These are phyloP conservation scores for Catharus ustulatus DNA, from an alignment of 2,797 vertebrate genomes.

Conservation along the genomic window DNA sequence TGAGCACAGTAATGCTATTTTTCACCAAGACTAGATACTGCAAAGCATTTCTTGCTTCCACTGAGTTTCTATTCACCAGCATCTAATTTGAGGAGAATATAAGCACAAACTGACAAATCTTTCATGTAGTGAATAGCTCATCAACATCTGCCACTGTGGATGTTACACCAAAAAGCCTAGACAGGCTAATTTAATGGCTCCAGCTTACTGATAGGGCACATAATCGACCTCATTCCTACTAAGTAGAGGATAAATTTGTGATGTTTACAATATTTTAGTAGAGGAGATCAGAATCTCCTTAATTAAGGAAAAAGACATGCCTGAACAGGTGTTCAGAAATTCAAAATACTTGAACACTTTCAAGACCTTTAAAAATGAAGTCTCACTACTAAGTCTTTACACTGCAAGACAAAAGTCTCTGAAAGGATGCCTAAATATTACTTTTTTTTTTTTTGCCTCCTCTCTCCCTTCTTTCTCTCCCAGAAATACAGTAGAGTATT, in stretches of 20 bases:
- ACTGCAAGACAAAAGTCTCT: background rate
- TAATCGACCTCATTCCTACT: background rate
- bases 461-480: background rate
- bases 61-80: background rate
- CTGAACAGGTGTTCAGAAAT: background rate
- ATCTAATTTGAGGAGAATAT: background rate
- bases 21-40: background rate
- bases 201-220: background rate
- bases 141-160: background rate
- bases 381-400: background rate
- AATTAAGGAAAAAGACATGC: background rate
- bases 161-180: background rate
- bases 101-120: background rate
- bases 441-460: no score
- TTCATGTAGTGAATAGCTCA: background rate
- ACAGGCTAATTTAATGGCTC: background rate
- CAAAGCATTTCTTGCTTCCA: conserved; percentile 3
- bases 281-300: background rate
- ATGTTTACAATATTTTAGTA: background rate
- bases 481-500: background rate
- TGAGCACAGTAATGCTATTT: background rate
- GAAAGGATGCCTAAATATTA: background rate
- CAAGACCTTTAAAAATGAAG: background rate
- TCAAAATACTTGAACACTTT: background rate
- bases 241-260: background rate